Evolutionary conservation across 2,888 invertebrate species (phyloP), one percentile per base, ranked within the genome.

Genomic region (Ophraella communa): DNA sequence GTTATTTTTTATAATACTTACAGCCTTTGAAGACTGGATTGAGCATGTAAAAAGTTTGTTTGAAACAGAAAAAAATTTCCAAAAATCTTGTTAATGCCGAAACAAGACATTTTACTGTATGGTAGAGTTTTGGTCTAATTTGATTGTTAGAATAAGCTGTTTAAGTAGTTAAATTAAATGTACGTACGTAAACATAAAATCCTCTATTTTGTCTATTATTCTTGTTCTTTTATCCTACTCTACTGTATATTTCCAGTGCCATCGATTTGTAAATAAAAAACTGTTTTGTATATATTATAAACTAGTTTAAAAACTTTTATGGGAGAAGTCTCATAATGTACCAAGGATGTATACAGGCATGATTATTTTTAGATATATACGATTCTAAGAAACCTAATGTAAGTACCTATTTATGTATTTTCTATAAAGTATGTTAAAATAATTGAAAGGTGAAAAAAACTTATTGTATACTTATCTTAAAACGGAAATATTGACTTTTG

Each of bases 321-420:
- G 52, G 52, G 49, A 20, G 23, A 49, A 42, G 67, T 68, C 62
- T 69, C 70, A 71, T 64, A 77, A 76, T 74, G 77, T 77, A 78
- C 78, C 77, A 76, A 77, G 76, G 73, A 77, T 76, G 78, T 79
- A 79, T 79, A 78, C 78, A 79, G 78, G 78, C 78, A 77, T 79
- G 77, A 77, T 75, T 78, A 79, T 79, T 78, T 70, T 79, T 78
- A 78, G 77, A 78, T 72, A 77, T 75, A 74, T 47, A 51, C 27
- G 44, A 55, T 49, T 51, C 56, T 60, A 55, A 49, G 39, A 39
- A 62, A 47, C 52, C 57, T 65, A 61, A 45, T 61, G 53, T 65
- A 65, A 62, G 56, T 54, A 62, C 61, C 62, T 65, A 65, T 61
- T 57, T 71, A 73, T 67, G 75, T 75, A 75, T 77, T 78, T 77